Evolutionary conservation across 2,113 vertebrate genomes (phyloP).

Genomic region (Cyprinodon variegatus): DNA sequence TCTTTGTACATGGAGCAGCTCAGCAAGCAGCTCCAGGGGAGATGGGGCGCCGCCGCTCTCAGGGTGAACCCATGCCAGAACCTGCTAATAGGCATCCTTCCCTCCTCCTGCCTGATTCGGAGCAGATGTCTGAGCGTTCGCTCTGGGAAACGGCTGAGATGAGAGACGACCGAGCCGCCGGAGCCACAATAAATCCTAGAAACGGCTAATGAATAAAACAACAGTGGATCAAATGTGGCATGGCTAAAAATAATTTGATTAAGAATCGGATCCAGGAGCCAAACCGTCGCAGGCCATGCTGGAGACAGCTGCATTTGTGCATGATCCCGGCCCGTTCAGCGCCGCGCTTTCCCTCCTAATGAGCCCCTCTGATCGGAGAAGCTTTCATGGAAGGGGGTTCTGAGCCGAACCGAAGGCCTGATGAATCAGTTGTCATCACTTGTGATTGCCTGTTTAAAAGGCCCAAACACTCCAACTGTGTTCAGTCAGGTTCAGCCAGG

Average conservation of each 20-base stretch:
- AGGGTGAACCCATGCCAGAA: slow-evolving; percentile 50
- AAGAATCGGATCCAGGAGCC: slow-evolving; percentile 52
- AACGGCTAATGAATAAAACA: slow-evolving; percentile 75
- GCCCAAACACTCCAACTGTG: slow-evolving; percentile 45
- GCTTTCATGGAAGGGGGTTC: slow-evolving; percentile 56
- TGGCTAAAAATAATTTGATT: slow-evolving; percentile 74
- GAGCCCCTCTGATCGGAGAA: slow-evolving; percentile 36
- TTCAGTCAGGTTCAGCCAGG: slow-evolving; percentile 44
- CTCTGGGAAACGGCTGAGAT: slow-evolving; percentile 67
- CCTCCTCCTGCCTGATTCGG: slow-evolving; percentile 48
- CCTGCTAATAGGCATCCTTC: slow-evolving; percentile 63
- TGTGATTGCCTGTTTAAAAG: slow-evolving; percentile 60
- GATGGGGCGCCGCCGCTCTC: slow-evolving; percentile 43
- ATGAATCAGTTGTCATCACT: slow-evolving; percentile 71
- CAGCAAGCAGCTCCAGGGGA: slow-evolving; percentile 52
- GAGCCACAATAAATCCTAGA: slow-evolving; percentile 68
- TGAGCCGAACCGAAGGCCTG: slow-evolving; percentile 49
- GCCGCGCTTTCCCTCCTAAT: slow-evolving; percentile 64
- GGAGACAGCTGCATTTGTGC: slow-evolving; percentile 65
- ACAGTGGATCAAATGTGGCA: slow-evolving; percentile 70
- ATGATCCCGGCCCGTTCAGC: slow-evolving; percentile 36
- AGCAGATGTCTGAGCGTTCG: slow-evolving; percentile 71
- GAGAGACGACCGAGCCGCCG: slow-evolving; percentile 61
- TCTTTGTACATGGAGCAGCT: too few relatives aligned
- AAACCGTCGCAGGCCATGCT: slow-evolving; percentile 46